Base-by-base conservation (phyloP, 1,140 invertebrate species). In the Pseudomyrmex concolor region DNA sequence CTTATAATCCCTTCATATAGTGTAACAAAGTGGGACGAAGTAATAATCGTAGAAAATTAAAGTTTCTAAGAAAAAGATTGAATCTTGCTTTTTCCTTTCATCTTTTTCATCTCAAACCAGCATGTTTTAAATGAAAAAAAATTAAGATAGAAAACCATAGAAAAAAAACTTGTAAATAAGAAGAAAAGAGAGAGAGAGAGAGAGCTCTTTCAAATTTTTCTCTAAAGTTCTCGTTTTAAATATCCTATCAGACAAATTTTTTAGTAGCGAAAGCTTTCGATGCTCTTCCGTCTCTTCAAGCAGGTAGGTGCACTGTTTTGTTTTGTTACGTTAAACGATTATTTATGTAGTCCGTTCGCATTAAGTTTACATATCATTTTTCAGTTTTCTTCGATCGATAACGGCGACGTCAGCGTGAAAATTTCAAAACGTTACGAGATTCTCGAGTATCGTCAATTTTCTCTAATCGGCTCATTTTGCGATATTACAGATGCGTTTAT, bases 231-330 rank as follows among this genome's bases (percentile, higher is more conserved):
- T 45, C 17, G 5, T 22, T 15, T 55, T 57, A 48, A 68, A 48
- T 59, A 59, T 68, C 1, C 25, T 48, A n/a, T 15, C 12, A 22
- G 10, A n/a, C 25, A 51, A 12, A 59, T 57, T 62, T 73, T 62
- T 12, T n/a, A 25, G 7, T 19, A n/a, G 66, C 54, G 22, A 71
- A 80, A 80, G 43, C n/a, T 70, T 66, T 80, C 54, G 19, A 59
- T 15, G 19, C 19, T 60, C 54, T 70, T 78, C 15, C 12, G 19
- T 50, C 43, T 70, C 70, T 8, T 59, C 66, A 50, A 57, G 19
- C 64, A 71, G 76, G 76, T 80, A 80, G 54, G 76, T 70, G 22
- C 17, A 80, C 5, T 17, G 15, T 70, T 54, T 70, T 54, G 54
- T 54, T 70, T 71, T 59, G 55, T 19, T 48, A 70, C 19, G 34